phyloP scores from a whole-genome alignment of 2,113 vertebrate genomes.

The Poeciliopsis prolifica region DNA sequence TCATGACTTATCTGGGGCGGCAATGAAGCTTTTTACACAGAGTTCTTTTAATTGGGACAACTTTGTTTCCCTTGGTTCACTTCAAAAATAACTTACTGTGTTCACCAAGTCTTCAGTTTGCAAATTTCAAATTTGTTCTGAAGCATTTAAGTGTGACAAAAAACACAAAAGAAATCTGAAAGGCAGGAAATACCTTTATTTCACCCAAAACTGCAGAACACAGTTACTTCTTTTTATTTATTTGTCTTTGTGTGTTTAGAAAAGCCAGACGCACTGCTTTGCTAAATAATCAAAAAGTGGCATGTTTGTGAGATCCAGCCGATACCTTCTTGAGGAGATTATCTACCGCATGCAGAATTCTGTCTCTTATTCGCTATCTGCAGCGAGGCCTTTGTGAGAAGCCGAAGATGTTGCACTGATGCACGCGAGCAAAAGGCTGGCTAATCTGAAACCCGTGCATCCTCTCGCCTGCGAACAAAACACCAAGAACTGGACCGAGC shows the following conservation, averaged over 20 bases:
- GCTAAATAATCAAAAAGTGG: background rate
- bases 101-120: too few species aligned
- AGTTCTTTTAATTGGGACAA: too few species aligned
- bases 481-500: conserved; percentile 15
- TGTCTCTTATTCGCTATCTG: conserved; percentile 18
- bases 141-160: background rate
- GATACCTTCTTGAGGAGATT: background rate
- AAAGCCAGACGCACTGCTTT: background rate
- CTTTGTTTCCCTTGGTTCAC: too few species aligned
- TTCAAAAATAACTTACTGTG: too few species aligned
- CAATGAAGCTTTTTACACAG: too few species aligned
- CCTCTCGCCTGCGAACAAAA: conserved; percentile 23
- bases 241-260: background rate
- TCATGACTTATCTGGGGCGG: too few species aligned
- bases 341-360: conserved; percentile 8
- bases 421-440: conserved; percentile 17
- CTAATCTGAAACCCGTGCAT: conserved; percentile 38
- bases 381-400: conserved; percentile 5
- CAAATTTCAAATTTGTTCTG: background rate
- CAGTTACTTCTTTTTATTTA: background rate
- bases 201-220: background rate
- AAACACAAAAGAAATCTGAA: background rate
- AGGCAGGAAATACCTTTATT: background rate
- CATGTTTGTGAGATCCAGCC: conserved; percentile 1
- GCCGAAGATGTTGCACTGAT: conserved; percentile 22